Evolutionary conservation across 2,888 invertebrate species (phyloP), one percentile per base, ranked within the genome.

Genomic region (Eupeodes latifasciatus): DNA sequence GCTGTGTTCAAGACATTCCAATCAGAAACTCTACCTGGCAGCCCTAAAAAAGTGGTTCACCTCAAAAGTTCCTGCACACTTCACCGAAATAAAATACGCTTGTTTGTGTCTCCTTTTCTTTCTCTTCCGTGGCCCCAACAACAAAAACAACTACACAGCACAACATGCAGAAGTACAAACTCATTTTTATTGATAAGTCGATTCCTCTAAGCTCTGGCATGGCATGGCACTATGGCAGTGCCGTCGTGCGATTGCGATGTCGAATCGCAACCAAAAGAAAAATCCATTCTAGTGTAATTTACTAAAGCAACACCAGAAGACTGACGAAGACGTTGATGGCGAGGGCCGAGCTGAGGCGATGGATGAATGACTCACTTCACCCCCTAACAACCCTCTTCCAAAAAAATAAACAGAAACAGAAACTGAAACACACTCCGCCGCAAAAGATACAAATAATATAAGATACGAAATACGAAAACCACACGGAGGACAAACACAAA

Each of bases 41-140:
- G 67, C 88, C 81, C 88, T 85, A 78, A 78, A 88, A 88, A 85
- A 88, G 85, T 88, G 88, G 88, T 88, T 88, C 88, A 88, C 88
- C 88, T 88, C 88, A 88, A 88, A 81, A 88, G 81, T 69, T 85
- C 85, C 72, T 59, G 72, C 72, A 72, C 57, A 47, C 59, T 69
- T 14, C 69, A 76, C 27, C 64, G 40, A 55, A 19, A 55, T 9
- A 12, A 51, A 67, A 75, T 87, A 83, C 76, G 75, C 66, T 53
- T 71, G 49, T 66, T 51, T 81, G 64, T 62, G 62, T 74, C 53
- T 75, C 64, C 69, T 69, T 76, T 83, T 75, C 79, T 5, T 78
- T 85, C 64, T 71, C 82, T 83, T 69, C 75, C 67, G 66, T 69
- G 12, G 55, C n/a, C 3, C 9, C 64, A 76, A 53, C 62, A 19